Conservation (phyloP, 2,888 invertebrate species). For the Hirtodrosophila alboralis region DNA sequence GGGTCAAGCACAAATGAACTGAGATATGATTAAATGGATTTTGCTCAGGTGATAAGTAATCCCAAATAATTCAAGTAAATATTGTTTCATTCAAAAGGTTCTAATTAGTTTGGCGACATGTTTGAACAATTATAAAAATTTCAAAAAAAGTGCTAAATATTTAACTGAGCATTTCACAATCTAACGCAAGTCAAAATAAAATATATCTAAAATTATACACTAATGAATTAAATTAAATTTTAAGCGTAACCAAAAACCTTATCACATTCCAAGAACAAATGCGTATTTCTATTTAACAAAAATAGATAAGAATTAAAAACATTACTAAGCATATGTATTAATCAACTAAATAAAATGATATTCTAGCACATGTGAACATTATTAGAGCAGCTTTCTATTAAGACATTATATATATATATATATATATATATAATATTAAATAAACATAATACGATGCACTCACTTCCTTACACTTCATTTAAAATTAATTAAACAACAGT, state of each 20-base stretch:
- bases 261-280: conserved; percentile 8
- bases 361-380: neutral
- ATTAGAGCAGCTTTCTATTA: conserved; percentile 3
- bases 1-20: conserved; percentile 3
- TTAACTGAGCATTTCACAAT: conserved; percentile 10
- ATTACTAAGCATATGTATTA: neutral
- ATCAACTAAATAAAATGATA: no score
- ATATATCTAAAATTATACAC: conserved; percentile 11
- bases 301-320: conserved; percentile 9
- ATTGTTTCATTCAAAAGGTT: conserved; percentile 6
- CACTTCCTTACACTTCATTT: conserved; percentile 26
- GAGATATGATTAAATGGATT: conserved; percentile 1
- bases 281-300: neutral
- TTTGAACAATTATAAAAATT: neutral
- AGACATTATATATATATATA: neutral
- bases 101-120: conserved; percentile 22
- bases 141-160: conserved; percentile 5
- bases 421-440: neutral
- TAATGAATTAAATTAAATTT: neutral
- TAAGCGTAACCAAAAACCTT: conserved; percentile 1
- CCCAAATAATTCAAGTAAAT: conserved; percentile 8
- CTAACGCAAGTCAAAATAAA: no score
- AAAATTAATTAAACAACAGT: conserved; percentile 29
- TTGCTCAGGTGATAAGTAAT: conserved; percentile 4
- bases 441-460: conserved; percentile 17